Conservation (phyloP, 2,888 invertebrate genomes). For the Mongoloraphidia duomilia region DNA sequence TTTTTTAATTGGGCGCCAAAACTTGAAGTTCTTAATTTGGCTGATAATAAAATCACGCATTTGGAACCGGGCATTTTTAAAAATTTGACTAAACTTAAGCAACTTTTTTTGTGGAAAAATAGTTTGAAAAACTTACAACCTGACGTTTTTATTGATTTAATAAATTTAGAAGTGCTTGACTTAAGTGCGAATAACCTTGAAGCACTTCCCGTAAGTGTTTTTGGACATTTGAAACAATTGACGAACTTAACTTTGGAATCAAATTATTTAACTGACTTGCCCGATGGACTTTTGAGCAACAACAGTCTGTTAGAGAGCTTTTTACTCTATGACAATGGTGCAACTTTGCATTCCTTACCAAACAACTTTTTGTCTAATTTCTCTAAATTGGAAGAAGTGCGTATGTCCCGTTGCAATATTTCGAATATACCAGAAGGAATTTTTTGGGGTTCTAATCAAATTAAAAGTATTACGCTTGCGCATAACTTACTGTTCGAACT, state of each 20-base stretch:
- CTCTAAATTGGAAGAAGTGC: slow-evolving; percentile 37
- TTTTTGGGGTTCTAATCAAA: slow-evolving; percentile 40
- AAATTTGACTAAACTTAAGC: slow-evolving; percentile 40
- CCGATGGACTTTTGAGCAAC: slow-evolving; percentile 38
- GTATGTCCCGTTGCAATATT: slow-evolving; percentile 35
- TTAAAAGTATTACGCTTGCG: slow-evolving; percentile 30
- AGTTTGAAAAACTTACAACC: slow-evolving; percentile 46
- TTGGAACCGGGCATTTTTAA: slow-evolving; percentile 46
- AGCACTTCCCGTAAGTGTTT: slow-evolving; percentile 43
- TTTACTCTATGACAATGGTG: slow-evolving; percentile 41
- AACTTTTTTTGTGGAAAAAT: slow-evolving; percentile 56
- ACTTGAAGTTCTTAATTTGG: slow-evolving; percentile 47
- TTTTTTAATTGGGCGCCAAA: slow-evolving; percentile 19
- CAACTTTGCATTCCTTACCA: slow-evolving; percentile 42
- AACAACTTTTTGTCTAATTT: slow-evolving; percentile 44
- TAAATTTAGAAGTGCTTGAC: slow-evolving; percentile 49
- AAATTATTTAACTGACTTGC: slow-evolving; percentile 50
- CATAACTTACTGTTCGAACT: slow-evolving; percentile 28
- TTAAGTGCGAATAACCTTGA: slow-evolving; percentile 52
- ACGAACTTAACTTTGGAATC: slow-evolving; percentile 47
- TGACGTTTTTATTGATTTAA: slow-evolving; percentile 45
- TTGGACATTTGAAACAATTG: slow-evolving; percentile 44
- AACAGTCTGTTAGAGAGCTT: slow-evolving; percentile 25
- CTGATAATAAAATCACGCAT: slow-evolving; percentile 46
- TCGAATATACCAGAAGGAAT: slow-evolving; percentile 41